Conservation (phyloP, 2,113 vertebrate genomes). For the Callospermophilus lateralis region DNA sequence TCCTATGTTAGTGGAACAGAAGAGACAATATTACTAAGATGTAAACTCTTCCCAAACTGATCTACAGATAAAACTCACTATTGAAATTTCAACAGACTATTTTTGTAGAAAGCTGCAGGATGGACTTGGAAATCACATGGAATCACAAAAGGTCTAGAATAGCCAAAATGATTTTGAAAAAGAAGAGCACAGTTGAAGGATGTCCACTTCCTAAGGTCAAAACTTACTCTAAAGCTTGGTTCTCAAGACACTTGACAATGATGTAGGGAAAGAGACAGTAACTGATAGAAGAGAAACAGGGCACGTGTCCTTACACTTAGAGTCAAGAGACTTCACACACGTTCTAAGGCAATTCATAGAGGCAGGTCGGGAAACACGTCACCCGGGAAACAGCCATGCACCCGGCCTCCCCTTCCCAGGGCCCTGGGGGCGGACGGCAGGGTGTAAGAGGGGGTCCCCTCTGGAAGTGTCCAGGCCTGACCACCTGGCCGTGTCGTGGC, state of each 20-base stretch:
- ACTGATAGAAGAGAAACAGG: background rate
- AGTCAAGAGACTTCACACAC: background rate
- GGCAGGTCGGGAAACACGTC: background rate
- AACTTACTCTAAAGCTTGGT: background rate
- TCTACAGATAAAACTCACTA: too few species aligned
- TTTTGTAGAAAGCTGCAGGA: background rate
- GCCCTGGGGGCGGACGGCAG: too few species aligned
- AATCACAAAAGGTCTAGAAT: background rate
- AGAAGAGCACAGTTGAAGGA: too few species aligned
- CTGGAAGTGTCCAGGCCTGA: too few species aligned
- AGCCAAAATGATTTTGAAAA: background rate
- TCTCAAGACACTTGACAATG: too few species aligned
- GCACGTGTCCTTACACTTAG: background rate
- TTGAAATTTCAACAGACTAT: background rate
- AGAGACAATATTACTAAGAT: background rate
- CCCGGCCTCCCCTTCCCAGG: too few species aligned
- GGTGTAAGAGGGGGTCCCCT: too few species aligned
- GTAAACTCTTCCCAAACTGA: background rate
- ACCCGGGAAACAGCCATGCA: too few species aligned
- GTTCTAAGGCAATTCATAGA: background rate
- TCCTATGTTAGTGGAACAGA: background rate
- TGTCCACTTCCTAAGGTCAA: background rate
- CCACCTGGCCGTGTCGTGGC: too few species aligned
- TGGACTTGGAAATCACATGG: background rate
- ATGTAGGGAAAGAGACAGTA: background rate